Percentiles rank a stretch among this genome's conserved stretches.
These are phyloP conservation scores for Athalia rosae DNA, from an alignment of 2,888 invertebrate genomes.

Conservation along the genomic window DNA sequence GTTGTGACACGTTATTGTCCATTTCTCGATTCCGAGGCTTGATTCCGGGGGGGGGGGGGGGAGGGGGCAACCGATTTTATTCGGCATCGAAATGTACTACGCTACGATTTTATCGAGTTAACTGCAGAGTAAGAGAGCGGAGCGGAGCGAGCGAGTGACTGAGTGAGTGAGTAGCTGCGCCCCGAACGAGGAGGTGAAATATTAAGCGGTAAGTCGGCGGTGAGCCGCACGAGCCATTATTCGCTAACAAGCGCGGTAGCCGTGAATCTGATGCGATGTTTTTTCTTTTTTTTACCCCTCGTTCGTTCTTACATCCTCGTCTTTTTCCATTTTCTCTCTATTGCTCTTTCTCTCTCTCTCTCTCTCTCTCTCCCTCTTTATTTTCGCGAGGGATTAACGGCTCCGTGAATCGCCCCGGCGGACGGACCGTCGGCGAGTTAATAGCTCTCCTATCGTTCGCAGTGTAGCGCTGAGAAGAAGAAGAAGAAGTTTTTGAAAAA, in stretches of 20 bases:
- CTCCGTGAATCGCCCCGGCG: conserved; percentile 4
- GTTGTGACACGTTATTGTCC: no score
- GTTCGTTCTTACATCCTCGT: not conserved
- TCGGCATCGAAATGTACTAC: no score
- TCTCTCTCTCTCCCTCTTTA: not conserved
- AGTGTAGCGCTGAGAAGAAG: not conserved
- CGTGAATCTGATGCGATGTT: conserved; percentile 22
- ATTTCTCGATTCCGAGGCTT: no score
- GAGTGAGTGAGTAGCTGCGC: conserved; percentile 18
- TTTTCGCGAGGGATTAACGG: conserved; percentile 9
- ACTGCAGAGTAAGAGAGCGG: no score
- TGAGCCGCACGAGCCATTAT: not conserved
- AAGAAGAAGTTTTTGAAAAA: not conserved
- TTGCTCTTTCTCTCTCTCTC: not conserved
- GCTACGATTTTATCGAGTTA: no score
- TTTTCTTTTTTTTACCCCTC: not conserved
- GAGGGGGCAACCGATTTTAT: no score
- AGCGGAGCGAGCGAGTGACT: no score
- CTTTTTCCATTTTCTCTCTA: not conserved
- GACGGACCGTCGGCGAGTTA: conserved; percentile 9
- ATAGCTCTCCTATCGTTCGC: not conserved
- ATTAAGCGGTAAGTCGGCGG: conserved; percentile 12
- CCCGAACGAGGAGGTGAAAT: conserved; percentile 25
- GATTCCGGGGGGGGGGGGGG: no score
- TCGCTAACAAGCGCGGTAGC: conserved; percentile 15